Evolutionary conservation across 2,888 invertebrate genomes (phyloP), one percentile per base, ranked within the genome.

Genomic region (Cistogaster globosa): DNA sequence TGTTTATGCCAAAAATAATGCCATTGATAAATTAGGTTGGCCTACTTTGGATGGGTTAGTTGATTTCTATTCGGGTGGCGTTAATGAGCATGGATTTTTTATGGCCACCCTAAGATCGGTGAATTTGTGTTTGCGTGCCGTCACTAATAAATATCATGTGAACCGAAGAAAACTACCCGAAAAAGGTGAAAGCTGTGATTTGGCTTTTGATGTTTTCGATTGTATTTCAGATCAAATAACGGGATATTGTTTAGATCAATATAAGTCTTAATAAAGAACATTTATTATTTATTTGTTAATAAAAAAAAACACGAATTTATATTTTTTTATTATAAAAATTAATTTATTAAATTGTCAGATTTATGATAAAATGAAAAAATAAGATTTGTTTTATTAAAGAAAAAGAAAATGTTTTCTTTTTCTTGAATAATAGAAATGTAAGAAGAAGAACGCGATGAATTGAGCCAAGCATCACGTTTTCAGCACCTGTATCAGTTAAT

Each of bases 201-300:
- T 96, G 60, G 96, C 96, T 0, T 96, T 96, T 91, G 95, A 96
- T 91, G 95, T 96, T 75, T 96, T 96, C 91, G 96, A 96, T 90
- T 96, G 96, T 90, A 95, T 96, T 87, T 96, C 96, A 7, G 96
- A 96, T 91, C 94, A 95, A 89, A 96, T 96, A 88, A 96, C 95
- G 57, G 95, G 95, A 87, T 96, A 95, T 91, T 96, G 96, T 89
- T 94, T 95, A 84, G 91, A 92, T 86, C 89, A 92, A 65, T 91
- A 89, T 86, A 90, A 84, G 83, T 87, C 90, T n/a, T 86, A 81
- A 51, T 20, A 7, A 32, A 32, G 32, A 7, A 32, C 6, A 32
- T 32, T 8, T 32, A 32, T 32, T 32, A 32, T 32, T 32, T 32
- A 32, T 32, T 32, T 32, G 6, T 7, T 11, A 42, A 42, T 12